Conservation (phyloP, 2,113 vertebrate genomes). For the Entomyzon cyanotis region DNA sequence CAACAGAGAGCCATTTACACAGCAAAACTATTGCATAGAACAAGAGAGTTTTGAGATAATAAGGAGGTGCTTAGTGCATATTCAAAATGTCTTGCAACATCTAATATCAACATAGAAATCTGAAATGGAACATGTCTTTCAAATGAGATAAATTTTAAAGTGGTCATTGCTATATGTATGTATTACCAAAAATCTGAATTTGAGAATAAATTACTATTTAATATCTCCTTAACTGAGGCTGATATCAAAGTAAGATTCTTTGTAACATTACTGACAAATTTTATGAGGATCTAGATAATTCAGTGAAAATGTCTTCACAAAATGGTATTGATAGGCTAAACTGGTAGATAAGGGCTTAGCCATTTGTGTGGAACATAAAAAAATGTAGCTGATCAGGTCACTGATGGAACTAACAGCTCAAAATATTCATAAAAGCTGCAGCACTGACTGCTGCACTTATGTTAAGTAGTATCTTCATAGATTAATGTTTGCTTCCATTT, state of each 20-base stretch:
- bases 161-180: fast-evolving
- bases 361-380: not conserved
- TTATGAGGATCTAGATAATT: not conserved
- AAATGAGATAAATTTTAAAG: not conserved
- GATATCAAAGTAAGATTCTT: not conserved
- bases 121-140: not conserved
- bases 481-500: not conserved
- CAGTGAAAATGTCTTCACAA: not conserved
- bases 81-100: not conserved
- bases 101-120: not conserved
- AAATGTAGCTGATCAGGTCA: not conserved
- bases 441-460: fast-evolving
- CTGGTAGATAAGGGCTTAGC: not conserved
- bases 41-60: not conserved
- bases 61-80: not conserved
- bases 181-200: not conserved
- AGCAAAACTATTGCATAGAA: not conserved
- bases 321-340: not conserved
- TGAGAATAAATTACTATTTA: not conserved
- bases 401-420: not conserved
- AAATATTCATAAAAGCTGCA: not conserved
- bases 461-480: not conserved
- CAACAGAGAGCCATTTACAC: not conserved
- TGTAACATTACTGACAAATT: not conserved
- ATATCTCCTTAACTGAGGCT: not conserved